Percentiles rank a stretch among this genome's conserved stretches.
Conservation (phyloP, 2,888 invertebrate species). For the Drosophila koepferae region DNA sequence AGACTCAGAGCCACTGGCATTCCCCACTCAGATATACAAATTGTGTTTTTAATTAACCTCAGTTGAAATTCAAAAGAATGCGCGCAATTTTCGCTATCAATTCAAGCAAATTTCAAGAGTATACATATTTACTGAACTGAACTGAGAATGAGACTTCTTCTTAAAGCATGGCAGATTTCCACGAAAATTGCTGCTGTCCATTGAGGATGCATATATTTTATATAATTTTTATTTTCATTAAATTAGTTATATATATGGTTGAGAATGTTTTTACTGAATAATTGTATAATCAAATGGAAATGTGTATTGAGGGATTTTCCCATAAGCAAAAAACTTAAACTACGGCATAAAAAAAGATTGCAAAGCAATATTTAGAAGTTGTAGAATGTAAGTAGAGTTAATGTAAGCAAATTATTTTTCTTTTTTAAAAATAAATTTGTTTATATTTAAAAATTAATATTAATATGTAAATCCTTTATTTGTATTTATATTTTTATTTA, state of each 20-base stretch:
- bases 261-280: not conserved
- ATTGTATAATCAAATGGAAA: too few species aligned
- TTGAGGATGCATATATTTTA: not conserved
- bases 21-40: conserved; percentile 11
- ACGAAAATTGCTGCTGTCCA: not conserved
- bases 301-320: too few species aligned
- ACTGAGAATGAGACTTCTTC: not conserved
- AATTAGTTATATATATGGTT: not conserved
- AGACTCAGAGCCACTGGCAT: not conserved
- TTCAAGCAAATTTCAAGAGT: not conserved
- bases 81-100: conserved; percentile 4
- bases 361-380: too few species aligned
- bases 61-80: conserved; percentile 25
- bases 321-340: too few species aligned
- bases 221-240: not conserved
- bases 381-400: too few species aligned
- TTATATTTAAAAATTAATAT: too few species aligned
- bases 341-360: too few species aligned
- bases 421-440: too few species aligned
- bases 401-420: too few species aligned
- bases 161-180: not conserved
- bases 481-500: too few species aligned
- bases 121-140: too few species aligned
- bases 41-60: conserved; percentile 57
- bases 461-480: too few species aligned